These are phyloP conservation scores for Ascaphus truei DNA, from an alignment of 2,113 vertebrate genomes.

Conservation along the genomic window DNA sequence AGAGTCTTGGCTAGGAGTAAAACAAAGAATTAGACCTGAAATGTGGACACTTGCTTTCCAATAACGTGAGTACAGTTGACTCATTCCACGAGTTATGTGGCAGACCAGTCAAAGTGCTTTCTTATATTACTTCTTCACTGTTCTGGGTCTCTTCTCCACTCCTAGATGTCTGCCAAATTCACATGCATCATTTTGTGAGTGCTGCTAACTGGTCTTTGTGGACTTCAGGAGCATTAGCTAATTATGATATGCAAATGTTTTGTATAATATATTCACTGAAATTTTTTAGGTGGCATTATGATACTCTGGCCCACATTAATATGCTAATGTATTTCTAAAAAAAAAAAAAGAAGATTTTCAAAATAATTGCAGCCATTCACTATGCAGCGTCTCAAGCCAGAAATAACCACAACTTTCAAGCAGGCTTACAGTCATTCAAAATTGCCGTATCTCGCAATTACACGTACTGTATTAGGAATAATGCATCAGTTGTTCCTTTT, in stretches of 20 bases:
- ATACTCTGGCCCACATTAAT: constrained; percentile 20
- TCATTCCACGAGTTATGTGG: neutral
- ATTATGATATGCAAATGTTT: constrained; percentile 29
- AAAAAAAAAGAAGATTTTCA: neutral
- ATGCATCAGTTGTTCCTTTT: neutral
- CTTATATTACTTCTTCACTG: neutral
- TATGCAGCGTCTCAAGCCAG: neutral
- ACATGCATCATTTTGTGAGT: constrained; percentile 7
- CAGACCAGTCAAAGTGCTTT: neutral
- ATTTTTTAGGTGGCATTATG: constrained; percentile 22
- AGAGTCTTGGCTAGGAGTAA: neutral
- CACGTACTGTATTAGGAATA: neutral
- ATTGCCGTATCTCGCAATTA: constrained; percentile 1
- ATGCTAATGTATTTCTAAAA: constrained; percentile 24
- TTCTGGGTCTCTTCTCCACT: no score
- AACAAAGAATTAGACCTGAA: neutral
- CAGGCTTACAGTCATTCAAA: neutral
- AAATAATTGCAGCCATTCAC: constrained; percentile 15
- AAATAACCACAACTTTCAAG: constrained; percentile 10
- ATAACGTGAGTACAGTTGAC: neutral
- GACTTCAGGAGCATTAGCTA: constrained; percentile 29
- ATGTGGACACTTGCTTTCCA: neutral
- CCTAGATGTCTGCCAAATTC: constrained; percentile 12
- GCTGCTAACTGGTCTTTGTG: constrained; percentile 24
- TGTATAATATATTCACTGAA: constrained; percentile 21